Evolutionary conservation across 2,113 vertebrate genomes (phyloP).

Genomic region (Cavia porcellus): DNA sequence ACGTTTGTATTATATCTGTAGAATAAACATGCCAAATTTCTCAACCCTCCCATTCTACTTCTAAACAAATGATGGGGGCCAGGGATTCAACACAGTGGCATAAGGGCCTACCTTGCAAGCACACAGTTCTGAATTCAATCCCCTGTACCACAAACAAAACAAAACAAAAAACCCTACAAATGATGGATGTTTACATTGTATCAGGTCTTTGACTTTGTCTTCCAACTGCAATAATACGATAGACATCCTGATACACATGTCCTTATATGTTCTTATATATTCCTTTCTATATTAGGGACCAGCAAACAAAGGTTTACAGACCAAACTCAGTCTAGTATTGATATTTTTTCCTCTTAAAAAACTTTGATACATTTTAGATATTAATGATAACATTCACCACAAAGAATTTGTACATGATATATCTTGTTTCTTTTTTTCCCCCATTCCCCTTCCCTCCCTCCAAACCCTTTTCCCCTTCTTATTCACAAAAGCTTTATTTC

Average conservation of each 20-base stretch:
- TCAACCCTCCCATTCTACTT: not conserved
- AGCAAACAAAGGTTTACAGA: not conserved
- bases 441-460: not conserved
- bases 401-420: not conserved
- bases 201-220: not conserved
- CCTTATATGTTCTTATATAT: not conserved
- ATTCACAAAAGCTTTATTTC: too few species aligned
- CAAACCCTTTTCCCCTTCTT: too few species aligned
- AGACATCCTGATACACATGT: not conserved
- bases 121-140: too few species aligned
- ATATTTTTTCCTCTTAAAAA: not conserved
- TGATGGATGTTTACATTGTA: not conserved
- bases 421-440: not conserved
- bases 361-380: not conserved
- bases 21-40: not conserved
- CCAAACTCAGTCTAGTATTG: not conserved
- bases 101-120: too few species aligned
- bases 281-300: not conserved
- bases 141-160: too few species aligned
- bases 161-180: not conserved
- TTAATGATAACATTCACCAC: not conserved
- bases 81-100: too few species aligned
- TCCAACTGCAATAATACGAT: not conserved
- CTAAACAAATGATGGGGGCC: not conserved
- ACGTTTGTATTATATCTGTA: not conserved